Evolutionary conservation across 37 sponge, comb jelly and placozoan species (phyloP).

Genomic region (Cladorhizidae sp.): DNA sequence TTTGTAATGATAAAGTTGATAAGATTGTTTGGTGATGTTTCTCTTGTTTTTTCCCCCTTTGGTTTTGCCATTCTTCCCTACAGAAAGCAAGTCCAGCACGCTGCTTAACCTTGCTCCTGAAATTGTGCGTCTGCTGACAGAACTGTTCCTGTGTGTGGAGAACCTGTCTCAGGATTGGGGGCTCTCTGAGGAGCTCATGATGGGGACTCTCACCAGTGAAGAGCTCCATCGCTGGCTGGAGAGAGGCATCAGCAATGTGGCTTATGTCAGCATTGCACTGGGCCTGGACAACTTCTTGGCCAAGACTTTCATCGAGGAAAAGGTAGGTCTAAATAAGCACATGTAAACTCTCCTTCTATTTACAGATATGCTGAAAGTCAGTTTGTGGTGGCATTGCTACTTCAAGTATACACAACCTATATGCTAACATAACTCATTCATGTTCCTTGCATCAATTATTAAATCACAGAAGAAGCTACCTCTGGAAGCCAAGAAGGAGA

Average conservation of each 20-base stretch:
- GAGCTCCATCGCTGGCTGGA: constrained; percentile 60
- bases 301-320: constrained; percentile 62
- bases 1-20: no score
- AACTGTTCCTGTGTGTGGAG: constrained; percentile 78
- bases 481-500: background rate
- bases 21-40: no score
- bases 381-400: no score
- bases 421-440: no score
- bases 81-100: constrained; percentile 39
- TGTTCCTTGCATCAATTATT: no score
- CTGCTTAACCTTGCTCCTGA: constrained; percentile 52
- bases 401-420: no score
- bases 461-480: background rate
- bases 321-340: no score
- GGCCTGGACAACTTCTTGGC: constrained; percentile 61
- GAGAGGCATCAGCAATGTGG: constrained; percentile 77
- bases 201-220: constrained; percentile 62
- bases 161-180: constrained; percentile 74
- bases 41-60: no score
- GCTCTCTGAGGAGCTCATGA: constrained; percentile 54
- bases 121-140: constrained; percentile 68
- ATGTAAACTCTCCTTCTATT: no score
- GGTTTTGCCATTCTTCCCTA: no score
- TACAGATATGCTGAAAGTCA: no score
- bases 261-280: constrained; percentile 55